phyloP scores from a whole-genome alignment of 1,140 invertebrate genomes.

The Euglossa dilemma region DNA sequence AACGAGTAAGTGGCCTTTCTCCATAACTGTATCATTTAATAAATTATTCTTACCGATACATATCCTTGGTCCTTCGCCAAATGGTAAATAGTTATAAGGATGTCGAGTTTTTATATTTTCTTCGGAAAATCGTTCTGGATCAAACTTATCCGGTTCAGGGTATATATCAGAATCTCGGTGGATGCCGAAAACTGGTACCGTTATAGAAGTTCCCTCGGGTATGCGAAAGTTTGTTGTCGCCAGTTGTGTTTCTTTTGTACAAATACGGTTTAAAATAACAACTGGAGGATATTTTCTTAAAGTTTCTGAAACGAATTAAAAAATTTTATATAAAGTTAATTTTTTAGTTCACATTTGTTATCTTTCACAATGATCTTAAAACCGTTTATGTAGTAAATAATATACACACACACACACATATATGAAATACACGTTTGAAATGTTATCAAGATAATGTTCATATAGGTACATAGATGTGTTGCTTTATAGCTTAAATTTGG shows the following conservation, averaged over 20 bases:
- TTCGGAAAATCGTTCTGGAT: constrained; percentile 84
- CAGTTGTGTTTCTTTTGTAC: constrained; percentile 83
- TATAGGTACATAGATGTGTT: too few relatives aligned
- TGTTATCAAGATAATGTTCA: too few relatives aligned
- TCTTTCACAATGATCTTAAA: too few relatives aligned
- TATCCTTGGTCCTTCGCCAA: constrained; percentile 82
- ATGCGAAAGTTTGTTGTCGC: constrained; percentile 84
- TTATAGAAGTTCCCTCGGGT: constrained; percentile 84
- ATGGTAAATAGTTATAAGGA: constrained; percentile 80
- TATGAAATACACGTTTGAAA: too few relatives aligned
- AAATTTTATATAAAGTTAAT: background rate
- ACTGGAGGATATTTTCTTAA: constrained; percentile 86
- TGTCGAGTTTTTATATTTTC: constrained; percentile 70
- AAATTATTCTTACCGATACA: constrained; percentile 82
- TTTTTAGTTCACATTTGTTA: too few relatives aligned
- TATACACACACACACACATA: too few relatives aligned
- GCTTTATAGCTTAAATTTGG: too few relatives aligned
- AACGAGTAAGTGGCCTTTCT: too few relatives aligned
- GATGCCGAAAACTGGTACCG: constrained; percentile 85
- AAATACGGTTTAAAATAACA: constrained; percentile 83
- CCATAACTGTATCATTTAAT: background rate
- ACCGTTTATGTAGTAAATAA: too few relatives aligned
- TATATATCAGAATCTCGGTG: constrained; percentile 85
- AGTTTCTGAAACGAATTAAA: constrained; percentile 82
- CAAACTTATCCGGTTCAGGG: constrained; percentile 84